phyloP scores from a whole-genome alignment of 2,888 invertebrate genomes.

The Sesia apiformis region DNA sequence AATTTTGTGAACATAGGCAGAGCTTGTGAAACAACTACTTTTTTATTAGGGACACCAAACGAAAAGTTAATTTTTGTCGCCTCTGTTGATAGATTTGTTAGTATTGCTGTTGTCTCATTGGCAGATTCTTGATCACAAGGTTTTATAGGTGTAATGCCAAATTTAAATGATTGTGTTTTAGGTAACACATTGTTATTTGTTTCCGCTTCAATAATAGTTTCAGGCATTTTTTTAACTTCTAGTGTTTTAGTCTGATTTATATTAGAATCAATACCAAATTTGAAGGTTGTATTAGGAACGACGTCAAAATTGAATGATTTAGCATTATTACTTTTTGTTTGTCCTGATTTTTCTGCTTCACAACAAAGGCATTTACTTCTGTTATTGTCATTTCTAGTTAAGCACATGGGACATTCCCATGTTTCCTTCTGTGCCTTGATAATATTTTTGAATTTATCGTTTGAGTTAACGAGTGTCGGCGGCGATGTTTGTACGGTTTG shows the following conservation, averaged over 20 bases:
- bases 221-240: slow-evolving; percentile 10
- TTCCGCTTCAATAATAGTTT: slow-evolving; percentile 25
- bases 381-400: slow-evolving; percentile 40
- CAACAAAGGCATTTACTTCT: slow-evolving; percentile 44
- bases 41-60: slow-evolving; percentile 39
- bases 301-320: slow-evolving; percentile 38
- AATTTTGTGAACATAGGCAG: slow-evolving; percentile 10
- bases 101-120: slow-evolving; percentile 10
- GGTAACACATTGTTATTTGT: slow-evolving; percentile 46
- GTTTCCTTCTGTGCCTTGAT: slow-evolving; percentile 29
- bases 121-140: slow-evolving; percentile 10
- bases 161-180: slow-evolving; percentile 32
- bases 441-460: slow-evolving; percentile 23
- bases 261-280: slow-evolving; percentile 49
- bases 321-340: slow-evolving; percentile 10
- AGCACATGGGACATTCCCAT: slow-evolving; percentile 52
- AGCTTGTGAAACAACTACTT: slow-evolving; percentile 3
- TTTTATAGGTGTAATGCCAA: slow-evolving; percentile 27
- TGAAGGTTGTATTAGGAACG: slow-evolving; percentile 30
- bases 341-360: slow-evolving; percentile 27
- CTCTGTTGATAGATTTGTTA: slow-evolving; percentile 5
- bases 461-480: slow-evolving; percentile 5
- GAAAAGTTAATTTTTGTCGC: slow-evolving; percentile 26
- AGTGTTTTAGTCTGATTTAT: slow-evolving; percentile 20
- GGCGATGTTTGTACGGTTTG: not conserved